Evolutionary conservation across 2,113 vertebrate species (phyloP), one percentile per base, ranked within the genome.

Genomic region (Etheostoma spectabile): DNA sequence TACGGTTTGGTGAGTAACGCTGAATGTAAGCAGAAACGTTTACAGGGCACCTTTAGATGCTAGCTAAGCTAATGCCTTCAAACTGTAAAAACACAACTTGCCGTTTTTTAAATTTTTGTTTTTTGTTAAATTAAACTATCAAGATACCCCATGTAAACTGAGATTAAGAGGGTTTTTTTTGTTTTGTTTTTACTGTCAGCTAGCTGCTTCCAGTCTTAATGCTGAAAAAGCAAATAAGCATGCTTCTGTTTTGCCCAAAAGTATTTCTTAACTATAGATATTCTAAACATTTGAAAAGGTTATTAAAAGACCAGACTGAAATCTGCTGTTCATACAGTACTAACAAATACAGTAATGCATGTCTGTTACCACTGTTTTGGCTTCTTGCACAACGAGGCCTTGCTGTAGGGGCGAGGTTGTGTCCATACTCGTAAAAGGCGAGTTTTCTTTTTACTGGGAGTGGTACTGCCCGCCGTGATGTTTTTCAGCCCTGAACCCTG

Each of bases 401-500:
- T 42, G 49, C 80, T 71, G n/a, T 38, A 8, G 21, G 69, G 24
- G 66, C 80, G 45, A 12, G n/a, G 38, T 19, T 45, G 57, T 42
- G 61, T 49, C 74, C 42, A 14, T 72, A 60, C 61, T 52, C 57
- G 76, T 71, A 51, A 60, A 59, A 76, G 53, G 62, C 18, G n/a
- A 62, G 49, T 7, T 38, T 67, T 80, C 30, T 74, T 27, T 35
- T 67, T 48, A 77, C 22, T 8, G 5, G 19, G 18, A 85, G 63
- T 42, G 61, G 49, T 68, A 38, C 61, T 61, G 76, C 61, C 82
- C 46, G 62, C 55, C 55, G 67, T 79, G 77, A 76, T 81, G 72
- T 87, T 86, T 82, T 80, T 75, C 71, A 70, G 66, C 57, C 16
- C 38, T 33, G 38, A 61, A 19, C 68, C 89, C 79, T 11, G 49